phyloP scores from a whole-genome alignment of 2,113 vertebrate genomes.

The Gymnorhina tibicen region DNA sequence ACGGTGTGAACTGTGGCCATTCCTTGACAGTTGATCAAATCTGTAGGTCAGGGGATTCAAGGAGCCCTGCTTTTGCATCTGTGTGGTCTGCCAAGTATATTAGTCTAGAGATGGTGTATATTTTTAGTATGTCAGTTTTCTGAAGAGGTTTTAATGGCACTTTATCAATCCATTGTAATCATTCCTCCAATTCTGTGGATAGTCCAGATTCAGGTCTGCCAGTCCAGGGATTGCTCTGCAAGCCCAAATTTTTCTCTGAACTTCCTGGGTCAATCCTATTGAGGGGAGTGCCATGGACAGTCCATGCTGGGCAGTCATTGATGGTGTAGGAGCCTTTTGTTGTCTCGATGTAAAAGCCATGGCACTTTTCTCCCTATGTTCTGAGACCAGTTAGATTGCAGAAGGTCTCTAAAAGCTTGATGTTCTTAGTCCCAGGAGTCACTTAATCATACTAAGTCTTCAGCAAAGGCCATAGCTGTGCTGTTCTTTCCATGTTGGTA shows the following conservation, averaged over 20 bases:
- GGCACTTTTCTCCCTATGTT: not conserved
- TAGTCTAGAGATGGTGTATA: not conserved
- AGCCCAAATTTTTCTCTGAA: not conserved
- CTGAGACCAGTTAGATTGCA: not conserved
- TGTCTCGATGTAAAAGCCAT: not conserved
- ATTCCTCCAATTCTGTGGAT: not conserved
- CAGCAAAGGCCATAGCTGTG: not conserved
- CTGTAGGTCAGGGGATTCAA: not conserved
- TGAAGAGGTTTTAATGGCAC: not conserved
- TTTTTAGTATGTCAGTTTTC: not conserved
- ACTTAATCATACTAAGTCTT: not conserved
- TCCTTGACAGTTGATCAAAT: not conserved
- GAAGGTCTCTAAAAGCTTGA: not conserved
- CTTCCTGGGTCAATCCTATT: not conserved
- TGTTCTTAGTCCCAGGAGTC: not conserved
- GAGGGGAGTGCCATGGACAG: not conserved
- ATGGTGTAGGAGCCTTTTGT: not conserved
- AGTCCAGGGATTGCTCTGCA: not conserved
- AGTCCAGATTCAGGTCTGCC: not conserved
- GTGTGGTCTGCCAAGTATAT: not conserved
- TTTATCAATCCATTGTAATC: not conserved
- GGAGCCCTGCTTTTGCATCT: not conserved
- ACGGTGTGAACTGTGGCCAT: not conserved
- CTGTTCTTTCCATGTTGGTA: not conserved
- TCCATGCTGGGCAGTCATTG: not conserved